A percentile compares a stretch with the other conserved stretches of the same genome.
These are phyloP conservation scores for Platorchestia sp. DNA, from an alignment of 1,140 invertebrate species.

Conservation along the genomic window DNA sequence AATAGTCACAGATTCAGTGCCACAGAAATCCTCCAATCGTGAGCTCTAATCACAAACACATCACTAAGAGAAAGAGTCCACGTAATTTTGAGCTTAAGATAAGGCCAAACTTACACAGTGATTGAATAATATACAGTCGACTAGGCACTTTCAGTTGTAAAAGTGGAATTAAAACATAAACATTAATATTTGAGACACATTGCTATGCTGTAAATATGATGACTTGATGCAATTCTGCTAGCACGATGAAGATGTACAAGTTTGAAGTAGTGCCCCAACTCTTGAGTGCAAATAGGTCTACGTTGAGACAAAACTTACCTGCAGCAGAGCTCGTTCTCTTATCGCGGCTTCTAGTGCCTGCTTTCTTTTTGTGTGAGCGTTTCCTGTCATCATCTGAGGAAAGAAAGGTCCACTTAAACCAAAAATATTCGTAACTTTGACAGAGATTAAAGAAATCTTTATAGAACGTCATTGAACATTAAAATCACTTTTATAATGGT, in stretches of 20 bases:
- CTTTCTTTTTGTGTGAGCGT: background rate
- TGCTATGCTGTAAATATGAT: background rate
- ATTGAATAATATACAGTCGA: no score
- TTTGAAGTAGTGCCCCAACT: background rate
- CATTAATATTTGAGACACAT: background rate
- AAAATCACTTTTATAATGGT: no score
- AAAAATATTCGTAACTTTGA: background rate
- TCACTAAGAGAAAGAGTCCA: no score
- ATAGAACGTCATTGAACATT: no score
- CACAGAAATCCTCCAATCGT: no score
- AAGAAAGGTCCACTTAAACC: background rate
- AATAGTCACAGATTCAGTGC: no score
- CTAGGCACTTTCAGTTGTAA: no score
- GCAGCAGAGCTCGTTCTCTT: background rate
- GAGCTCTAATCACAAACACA: no score
- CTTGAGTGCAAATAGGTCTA: background rate
- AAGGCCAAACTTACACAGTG: background rate
- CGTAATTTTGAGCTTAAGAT: no score
- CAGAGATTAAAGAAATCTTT: no score
- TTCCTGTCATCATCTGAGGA: conserved; percentile 2
- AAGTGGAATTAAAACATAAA: background rate
- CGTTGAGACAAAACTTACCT: background rate
- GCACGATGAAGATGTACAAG: background rate
- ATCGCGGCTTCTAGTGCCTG: background rate
- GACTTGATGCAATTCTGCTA: background rate